Conservation (phyloP, 1,140 invertebrate species). For the Protaetia brevitarsis region DNA sequence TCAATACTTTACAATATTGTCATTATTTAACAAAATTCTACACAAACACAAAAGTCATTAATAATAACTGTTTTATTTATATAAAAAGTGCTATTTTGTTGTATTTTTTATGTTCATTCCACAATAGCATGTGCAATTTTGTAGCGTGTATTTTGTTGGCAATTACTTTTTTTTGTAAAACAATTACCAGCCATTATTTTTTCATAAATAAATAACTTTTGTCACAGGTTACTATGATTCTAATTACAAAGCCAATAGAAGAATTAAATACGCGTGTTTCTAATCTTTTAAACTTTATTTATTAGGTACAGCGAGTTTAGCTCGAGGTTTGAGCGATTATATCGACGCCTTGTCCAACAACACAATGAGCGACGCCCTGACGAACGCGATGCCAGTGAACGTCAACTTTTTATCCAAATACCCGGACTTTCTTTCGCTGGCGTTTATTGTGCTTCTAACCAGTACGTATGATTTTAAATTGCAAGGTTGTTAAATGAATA, state of each 20-base stretch:
- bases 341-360: slow-evolving; percentile 78
- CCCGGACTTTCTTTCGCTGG: slow-evolving; percentile 78
- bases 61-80: too few species aligned
- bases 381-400: slow-evolving; percentile 66
- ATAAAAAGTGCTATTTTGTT: too few species aligned
- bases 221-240: too few species aligned
- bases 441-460: slow-evolving; percentile 64
- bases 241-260: not conserved
- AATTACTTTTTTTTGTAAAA: too few species aligned
- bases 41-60: too few species aligned
- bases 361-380: slow-evolving; percentile 67
- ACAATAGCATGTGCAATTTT: too few species aligned
- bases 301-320: slow-evolving; percentile 87
- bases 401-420: slow-evolving; percentile 72
- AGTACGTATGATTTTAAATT: slow-evolving; percentile 43
- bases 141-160: too few species aligned
- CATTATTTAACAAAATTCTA: too few species aligned
- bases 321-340: slow-evolving; percentile 85
- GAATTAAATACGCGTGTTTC: not conserved
- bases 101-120: too few species aligned
- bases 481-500: not conserved
- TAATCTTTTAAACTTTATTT: slow-evolving; percentile 26
- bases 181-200: too few species aligned
- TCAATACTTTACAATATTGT: too few species aligned
- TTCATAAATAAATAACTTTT: too few species aligned